Evolutionary conservation across 2,113 vertebrate species (phyloP), one percentile per base, ranked within the genome.

Genomic region (Ellobius talpinus): DNA sequence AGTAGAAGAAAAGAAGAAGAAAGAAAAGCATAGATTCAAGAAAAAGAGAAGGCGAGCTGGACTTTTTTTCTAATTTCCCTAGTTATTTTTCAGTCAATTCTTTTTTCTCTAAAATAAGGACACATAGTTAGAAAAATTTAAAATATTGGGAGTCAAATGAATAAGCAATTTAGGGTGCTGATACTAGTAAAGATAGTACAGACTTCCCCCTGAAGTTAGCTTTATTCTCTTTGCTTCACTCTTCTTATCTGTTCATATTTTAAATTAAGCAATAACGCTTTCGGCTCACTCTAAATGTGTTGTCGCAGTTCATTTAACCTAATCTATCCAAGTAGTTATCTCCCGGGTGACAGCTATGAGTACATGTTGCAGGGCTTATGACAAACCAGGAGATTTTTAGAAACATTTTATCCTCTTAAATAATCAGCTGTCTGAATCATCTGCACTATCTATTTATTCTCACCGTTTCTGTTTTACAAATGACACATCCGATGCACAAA

Each of bases 281-380:
- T 89, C 39, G 50, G 3, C 94, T 86, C 19, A 63, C 79, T 11
- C 3, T 12, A 95, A 68, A 87, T 74, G 2, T 89, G 66, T 52
- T 76, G 79, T 7, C 12, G 24, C n/a, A 90, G 17, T 58, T 6
- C 8, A 87, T 45, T 13, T 6, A 33, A n/a, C 70, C 86, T 84
- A 91, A 65, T 82, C 93, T 79, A 77, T 90, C 94, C 93, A 14
- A 45, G 23, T 55, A 92, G n/a, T 14, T 68, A 42, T 52, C 36
- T 76, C 45, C n/a, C 50, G 6, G 7, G 10, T 31, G 72, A 87
- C 8, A 31, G 21, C 21, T 70, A 84, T 74, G 76, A 74, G 52
- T 47, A 47, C 91, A 74, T 36, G 19, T 50, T 9, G 74, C 39
- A 95, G 10, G 55, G 7, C 11, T 73, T 79, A 55, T 86, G n/a